Base-by-base conservation (phyloP, 2,113 vertebrate genomes). In the Patagioenas fasciata region DNA sequence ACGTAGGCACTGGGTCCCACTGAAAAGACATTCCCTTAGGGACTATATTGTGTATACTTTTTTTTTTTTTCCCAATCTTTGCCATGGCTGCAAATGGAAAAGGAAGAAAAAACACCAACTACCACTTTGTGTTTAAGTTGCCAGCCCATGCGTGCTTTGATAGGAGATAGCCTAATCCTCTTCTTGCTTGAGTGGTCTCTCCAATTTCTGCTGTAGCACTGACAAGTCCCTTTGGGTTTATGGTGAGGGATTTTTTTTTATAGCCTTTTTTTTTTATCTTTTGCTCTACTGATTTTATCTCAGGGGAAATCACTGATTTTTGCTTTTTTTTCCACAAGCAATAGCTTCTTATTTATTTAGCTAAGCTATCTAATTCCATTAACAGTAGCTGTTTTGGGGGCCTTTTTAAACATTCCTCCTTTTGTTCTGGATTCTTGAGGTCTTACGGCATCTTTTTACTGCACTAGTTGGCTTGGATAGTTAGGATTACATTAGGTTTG, bases 161-260 rank as follows among this genome's bases (percentile, higher is more conserved):
- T 96, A 97, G 92, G 77, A 90, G 93, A 93, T 89, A 89, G 87
- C 80, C 94, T 97, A 97, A 97, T 97, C 94, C 95, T 86, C 91
- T 95, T 97, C 92, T 85, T 97, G 94, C 96, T 96, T 96, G 96
- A 97, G 87, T 95, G 84, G 89, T 93, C 93, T 96, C 94, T 97
- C 87, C 97, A 97, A 97, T 97, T 97, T 95, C 94, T 97, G 62
- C 85, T 2, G 10, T 57, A 86, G 83, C 96, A 64, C 73, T 94
- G 96, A 95, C 95, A 96, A 95, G 86, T 95, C 96, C 79, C 96
- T 90, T 95, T 80, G 87, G 96, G 61, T 95, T 95, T 97, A 95
- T 78, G 85, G 87, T 71, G 53, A 92, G n/a, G 65, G 80, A 81
- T 80, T 53, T 53, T 64, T 74, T 61, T 75, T 91, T 79, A 83